Evolutionary conservation across 2,113 vertebrate genomes (phyloP), one percentile per base, ranked within the genome.

Genomic region (Triplophysa siluroides): DNA sequence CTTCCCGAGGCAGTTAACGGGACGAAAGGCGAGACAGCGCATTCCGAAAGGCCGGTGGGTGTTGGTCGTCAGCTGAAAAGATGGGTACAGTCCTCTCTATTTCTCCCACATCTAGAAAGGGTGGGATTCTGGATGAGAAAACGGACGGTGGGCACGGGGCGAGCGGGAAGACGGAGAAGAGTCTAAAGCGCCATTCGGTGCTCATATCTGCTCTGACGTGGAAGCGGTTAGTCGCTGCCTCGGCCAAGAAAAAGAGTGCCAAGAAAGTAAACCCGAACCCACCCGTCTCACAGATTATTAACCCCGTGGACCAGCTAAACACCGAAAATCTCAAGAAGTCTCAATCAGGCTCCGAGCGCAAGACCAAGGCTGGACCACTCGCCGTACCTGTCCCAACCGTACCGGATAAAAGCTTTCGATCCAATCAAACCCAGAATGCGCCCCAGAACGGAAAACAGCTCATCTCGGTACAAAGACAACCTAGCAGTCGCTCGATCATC

Each of bases 71-170:
- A 54, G 71, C 43, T 26, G 81, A 82, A 84, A 92, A 89, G 89
- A 97, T 97, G 96, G 96, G 95, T 87, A 95, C 96, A 54, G 95
- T 95, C 85, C 93, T 97, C 67, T 97, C 96, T 65, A 92, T 97
- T 76, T 95, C 94, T 56, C 95, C 95, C 47, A 81, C 86, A 77
- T 86, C 81, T 67, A 90, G 93, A 84, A 95, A 95, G 77, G 92
- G 92, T 64, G 90, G 89, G 54, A 88, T 86, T 65, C 83, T 84
- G 72, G 88, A 88, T 4, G 88, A 90, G 58, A 88, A 90, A 72
- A 81, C 84, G 11, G 85, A 89, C 18, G 88, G 82, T 13, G 79
- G 83, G 4, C 82, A 85, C 16, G 67, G 87, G 2, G 87, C 88
- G 11, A 85, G 88, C 61, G 83, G 80, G 5, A 92, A 92, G 58